phyloP scores from a whole-genome alignment of 2,888 invertebrate species.

The Latheticus oryzae region DNA sequence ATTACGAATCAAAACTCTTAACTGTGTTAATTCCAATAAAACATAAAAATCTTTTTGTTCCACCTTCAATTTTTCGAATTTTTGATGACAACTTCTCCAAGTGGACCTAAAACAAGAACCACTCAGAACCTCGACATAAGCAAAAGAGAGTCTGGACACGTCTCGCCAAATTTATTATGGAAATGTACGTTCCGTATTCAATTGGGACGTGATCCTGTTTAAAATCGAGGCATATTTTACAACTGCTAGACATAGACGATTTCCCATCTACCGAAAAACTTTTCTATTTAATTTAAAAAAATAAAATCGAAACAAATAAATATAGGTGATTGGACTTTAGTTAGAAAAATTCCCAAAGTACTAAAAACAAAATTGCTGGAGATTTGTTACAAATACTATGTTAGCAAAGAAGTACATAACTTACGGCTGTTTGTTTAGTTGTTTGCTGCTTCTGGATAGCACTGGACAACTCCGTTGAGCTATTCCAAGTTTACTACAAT shows the following conservation, averaged over 20 bases:
- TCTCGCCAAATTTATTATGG: slow-evolving; percentile 64
- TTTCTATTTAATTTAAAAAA: no score
- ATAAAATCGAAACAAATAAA: no score
- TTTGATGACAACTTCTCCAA: slow-evolving; percentile 1
- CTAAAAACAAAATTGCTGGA: no score
- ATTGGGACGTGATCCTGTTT: slow-evolving; percentile 65
- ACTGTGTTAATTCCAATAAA: no score
- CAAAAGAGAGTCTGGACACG: slow-evolving; percentile 59
- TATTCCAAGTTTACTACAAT: slow-evolving; percentile 40
- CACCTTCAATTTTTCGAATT: no score
- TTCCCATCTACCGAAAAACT: no score
- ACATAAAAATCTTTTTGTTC: no score
- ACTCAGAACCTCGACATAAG: slow-evolving; percentile 33
- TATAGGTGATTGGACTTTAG: no score
- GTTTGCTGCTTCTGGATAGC: slow-evolving; percentile 41
- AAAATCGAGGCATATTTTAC: slow-evolving; percentile 65
- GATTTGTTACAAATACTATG: no score
- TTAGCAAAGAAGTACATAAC: slow-evolving; percentile 45
- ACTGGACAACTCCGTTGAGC: slow-evolving; percentile 44
- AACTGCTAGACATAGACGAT: slow-evolving; percentile 46
- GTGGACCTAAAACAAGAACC: slow-evolving; percentile 27
- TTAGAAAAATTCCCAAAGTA: no score
- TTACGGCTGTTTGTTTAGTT: slow-evolving; percentile 46
- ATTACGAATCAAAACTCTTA: no score
- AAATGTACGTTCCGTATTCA: slow-evolving; percentile 65